Evolutionary conservation across 2,888 invertebrate genomes (phyloP), one percentile per base, ranked within the genome.

Genomic region (Ischnus inquisitorius): DNA sequence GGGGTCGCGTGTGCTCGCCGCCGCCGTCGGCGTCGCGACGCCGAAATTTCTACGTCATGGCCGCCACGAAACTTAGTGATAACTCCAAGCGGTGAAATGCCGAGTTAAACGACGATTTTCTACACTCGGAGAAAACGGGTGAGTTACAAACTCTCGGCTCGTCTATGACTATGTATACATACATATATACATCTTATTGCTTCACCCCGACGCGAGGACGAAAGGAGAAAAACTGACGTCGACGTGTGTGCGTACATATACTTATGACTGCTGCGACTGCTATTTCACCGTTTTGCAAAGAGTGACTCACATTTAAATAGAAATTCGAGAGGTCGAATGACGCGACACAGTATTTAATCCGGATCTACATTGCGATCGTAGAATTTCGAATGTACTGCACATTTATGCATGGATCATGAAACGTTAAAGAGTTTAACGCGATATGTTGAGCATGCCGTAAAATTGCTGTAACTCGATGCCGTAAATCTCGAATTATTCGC

Each of bases 11-110:
- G 88, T 87, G 85, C 87, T 83, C 86, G 88, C 88, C 88, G 91
- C 89, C 88, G 79, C 90, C 88, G 91, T 88, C 90, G 90, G 91
- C 92, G 91, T 92, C 92, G 91, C 92, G 92, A 92, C 92, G 92
- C 90, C 87, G 90, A 91, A 92, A 92, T 93, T 90, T 90, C 89
- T 86, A 87, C 89, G 91, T 89, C 91, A 92, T 92, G 92, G 91
- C 92, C 89, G 91, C 91, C 91, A 86, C 85, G 86, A 60, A 34
- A 85, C 75, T 79, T 41, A 78, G 85, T 79, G 86, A 86, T 79
- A 85, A 79, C 84, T 76, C 54, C 65, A 22, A 60, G 72, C 54
- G 46, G 72, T 41, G 69, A 69, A 80, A 22, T 51, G 46, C 46
- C 69, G 41, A 39, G 80, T 74, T 74, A 43, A 81, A 77, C 72